Percentiles rank a stretch among this genome's conserved stretches.
phyloP scores from a whole-genome alignment of 2,113 vertebrate genomes.

The Zingel zingel region DNA sequence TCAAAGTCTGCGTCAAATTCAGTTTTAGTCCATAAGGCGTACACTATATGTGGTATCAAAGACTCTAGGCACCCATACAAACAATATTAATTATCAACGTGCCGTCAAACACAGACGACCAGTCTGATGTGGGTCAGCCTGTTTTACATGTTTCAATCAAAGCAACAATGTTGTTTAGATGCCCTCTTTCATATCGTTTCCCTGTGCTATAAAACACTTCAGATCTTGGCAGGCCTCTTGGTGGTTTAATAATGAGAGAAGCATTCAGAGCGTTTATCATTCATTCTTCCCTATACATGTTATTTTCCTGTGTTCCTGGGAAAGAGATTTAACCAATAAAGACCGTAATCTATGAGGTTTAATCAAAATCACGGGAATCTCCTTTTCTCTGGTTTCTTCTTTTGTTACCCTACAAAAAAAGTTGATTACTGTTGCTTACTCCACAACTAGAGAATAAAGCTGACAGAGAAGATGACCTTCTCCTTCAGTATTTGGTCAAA shows the following conservation, averaged over 20 bases:
- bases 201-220: slow-evolving; percentile 5
- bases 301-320: slow-evolving; percentile 68
- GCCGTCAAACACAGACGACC: slow-evolving; percentile 4
- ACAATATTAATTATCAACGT: background rate
- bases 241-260: slow-evolving; percentile 74
- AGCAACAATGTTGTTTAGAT: slow-evolving; percentile 59
- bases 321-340: slow-evolving; percentile 75
- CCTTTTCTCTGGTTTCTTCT: slow-evolving; percentile 16
- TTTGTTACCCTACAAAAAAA: slow-evolving; percentile 42
- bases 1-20: background rate
- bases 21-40: background rate
- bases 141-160: slow-evolving; percentile 31
- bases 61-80: background rate
- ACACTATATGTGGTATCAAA: background rate
- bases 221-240: slow-evolving; percentile 33
- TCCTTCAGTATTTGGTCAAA: background rate
- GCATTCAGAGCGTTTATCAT: slow-evolving; percentile 71
- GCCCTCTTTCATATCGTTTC: slow-evolving; percentile 48
- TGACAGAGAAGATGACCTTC: background rate
- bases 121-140: background rate
- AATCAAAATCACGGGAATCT: slow-evolving; percentile 66
- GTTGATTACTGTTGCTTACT: slow-evolving; percentile 47
- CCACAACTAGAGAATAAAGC: slow-evolving; percentile 29
- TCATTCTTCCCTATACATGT: slow-evolving; percentile 30
- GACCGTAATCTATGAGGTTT: slow-evolving; percentile 73